A percentile compares a stretch with the other conserved stretches of the same genome.
Conservation (phyloP, 2,113 vertebrate genomes). For the Illadopsis cleaveri region DNA sequence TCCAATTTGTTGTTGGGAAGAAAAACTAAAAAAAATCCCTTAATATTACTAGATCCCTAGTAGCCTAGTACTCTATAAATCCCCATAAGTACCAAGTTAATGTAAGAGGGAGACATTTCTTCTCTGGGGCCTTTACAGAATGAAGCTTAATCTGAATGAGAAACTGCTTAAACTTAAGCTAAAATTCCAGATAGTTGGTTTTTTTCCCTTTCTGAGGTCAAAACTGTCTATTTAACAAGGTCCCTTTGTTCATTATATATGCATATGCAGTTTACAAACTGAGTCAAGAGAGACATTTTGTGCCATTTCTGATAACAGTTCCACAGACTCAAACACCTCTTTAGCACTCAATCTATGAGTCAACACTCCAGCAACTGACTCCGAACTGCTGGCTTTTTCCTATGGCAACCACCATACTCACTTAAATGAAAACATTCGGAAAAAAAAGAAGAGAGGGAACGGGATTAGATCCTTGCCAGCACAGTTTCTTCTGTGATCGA, state of each 20-base stretch:
- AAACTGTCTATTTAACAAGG: background rate
- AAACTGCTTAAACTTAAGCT: background rate
- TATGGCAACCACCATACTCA: conserved; percentile 24
- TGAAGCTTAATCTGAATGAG: background rate
- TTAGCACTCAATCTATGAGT: conserved; percentile 21
- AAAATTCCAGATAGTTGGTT: background rate
- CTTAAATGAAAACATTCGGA: background rate
- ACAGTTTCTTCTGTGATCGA: background rate
- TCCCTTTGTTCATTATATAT: background rate
- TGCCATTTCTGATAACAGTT: conserved; percentile 34
- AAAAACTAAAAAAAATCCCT: background rate
- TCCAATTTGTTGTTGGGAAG: background rate
- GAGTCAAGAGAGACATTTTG: conserved; percentile 32
- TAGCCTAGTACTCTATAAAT: no score
- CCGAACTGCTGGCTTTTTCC: background rate
- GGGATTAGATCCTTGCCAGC: background rate
- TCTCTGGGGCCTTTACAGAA: background rate
- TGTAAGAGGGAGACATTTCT: background rate
- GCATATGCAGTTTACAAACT: conserved; percentile 17
- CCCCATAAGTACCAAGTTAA: background rate
- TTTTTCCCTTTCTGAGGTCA: background rate
- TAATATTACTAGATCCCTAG: background rate
- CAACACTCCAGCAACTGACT: conserved; percentile 3
- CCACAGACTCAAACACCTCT: conserved; percentile 36
- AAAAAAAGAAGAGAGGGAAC: background rate